Evolutionary conservation across 1,140 invertebrate genomes (phyloP).

Genomic region (Hypsibius dujardini): DNA sequence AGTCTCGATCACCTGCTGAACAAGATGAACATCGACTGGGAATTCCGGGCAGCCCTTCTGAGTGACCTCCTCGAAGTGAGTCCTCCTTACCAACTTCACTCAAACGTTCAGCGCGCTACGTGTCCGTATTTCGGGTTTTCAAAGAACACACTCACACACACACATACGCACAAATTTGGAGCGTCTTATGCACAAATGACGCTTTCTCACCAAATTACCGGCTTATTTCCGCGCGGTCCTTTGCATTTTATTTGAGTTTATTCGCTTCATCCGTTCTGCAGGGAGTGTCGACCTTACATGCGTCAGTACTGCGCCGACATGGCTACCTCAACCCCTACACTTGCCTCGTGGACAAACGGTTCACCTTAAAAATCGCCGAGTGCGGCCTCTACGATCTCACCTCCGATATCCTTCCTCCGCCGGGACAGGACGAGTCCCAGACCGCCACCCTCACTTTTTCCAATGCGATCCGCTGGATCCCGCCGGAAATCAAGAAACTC

Average conservation of each 20-base stretch:
- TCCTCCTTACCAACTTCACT: background rate
- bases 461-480: background rate
- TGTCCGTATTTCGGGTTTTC: no score
- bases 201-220: no score
- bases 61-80: constrained; percentile 7
- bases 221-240: background rate
- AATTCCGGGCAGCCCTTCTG: background rate
- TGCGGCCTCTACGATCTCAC: constrained; percentile 8
- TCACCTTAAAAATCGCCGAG: background rate
- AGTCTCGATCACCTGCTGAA: background rate
- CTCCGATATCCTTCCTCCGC: background rate
- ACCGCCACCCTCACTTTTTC: background rate
- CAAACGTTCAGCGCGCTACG: background rate
- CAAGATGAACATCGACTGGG: constrained; percentile 6
- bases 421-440: background rate
- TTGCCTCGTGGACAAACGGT: constrained; percentile 2
- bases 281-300: background rate
- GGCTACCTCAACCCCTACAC: constrained; percentile 11
- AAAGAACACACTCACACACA: no score
- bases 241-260: background rate
- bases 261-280: background rate
- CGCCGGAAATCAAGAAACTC: background rate
- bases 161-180: no score
- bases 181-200: no score
- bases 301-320: background rate